Evolutionary conservation across 2,797 vertebrate genomes (phyloP), one percentile per base, ranked within the genome.

Genomic region (Peromyscus melanophrys): DNA sequence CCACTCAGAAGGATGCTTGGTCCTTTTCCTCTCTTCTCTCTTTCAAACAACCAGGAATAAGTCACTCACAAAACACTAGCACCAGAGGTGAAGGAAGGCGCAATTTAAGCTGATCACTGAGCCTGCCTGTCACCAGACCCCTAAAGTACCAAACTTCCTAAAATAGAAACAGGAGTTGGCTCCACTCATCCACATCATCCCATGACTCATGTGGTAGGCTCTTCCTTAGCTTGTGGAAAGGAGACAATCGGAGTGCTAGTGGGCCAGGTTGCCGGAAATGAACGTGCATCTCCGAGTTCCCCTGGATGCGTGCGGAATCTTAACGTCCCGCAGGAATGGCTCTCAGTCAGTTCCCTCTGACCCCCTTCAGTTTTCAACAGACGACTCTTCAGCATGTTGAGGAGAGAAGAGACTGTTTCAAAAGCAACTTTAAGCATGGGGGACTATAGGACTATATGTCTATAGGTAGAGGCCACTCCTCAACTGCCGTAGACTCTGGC

Each of bases 191-290:
- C 52, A 40, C 88, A 40, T 71, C 49, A 76, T 83, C 31, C 6
- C 0, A 1, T 97, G 98, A 98, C 91, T 98, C 97, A 97, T 1
- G 10, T 63, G 23, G 2, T 63, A 1, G 3, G 96, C 94, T 95
- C 86, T 96, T 98, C 97, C 97, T 95, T 46, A 25, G 23, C 59
- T 67, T 34, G 76, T 96, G 95, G 89, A 96, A 96, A 90, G 95
- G 97, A 98, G 84, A 97, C 91, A 87, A 73, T 88, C 71, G 29
- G 73, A 77, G 71, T 67, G 80, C 43, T 16, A 40, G 6, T 1
- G 31, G 23, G 29, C 43, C 40, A n/a, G 63, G 49, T 87, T 89
- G 75, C 93, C 84, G 77, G 96, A 94, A 96, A 89, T 89, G 92
- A 97, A 71, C 37, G 21, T 10, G 13, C n/a, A 5, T 82, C 37